Base-by-base conservation (phyloP, 2,888 invertebrate species). In the Tipula confusa region DNA sequence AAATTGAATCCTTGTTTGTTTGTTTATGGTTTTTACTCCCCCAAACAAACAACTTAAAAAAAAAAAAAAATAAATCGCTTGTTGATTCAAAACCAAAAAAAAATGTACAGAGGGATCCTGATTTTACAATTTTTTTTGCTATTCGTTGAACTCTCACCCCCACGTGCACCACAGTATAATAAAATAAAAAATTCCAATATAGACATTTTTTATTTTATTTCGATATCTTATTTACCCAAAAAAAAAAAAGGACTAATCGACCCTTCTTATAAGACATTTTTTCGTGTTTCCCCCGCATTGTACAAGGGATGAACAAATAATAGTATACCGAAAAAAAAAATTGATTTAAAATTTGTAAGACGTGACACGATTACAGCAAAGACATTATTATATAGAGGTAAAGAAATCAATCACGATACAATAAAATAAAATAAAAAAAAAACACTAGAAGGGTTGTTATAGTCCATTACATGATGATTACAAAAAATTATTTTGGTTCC, bases 271-370 rank as follows among this genome's bases (percentile, higher is more conserved):
- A 31, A 29, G 80, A 80, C n/a, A 29, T 29, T 80, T 80, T 11
- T 31, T 29, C n/a, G n/a, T n/a, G n/a, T 28, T 28, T 28, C 9
- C 11, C 11, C 28, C n/a, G 31, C 15, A 43, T 43, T 36, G 36
- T 43, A 80, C 15, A 80, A 80, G 80, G 80, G 80, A 31, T 80
- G 29, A 9, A 13, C n/a, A 80, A 80, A 24, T n/a, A n/a, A n/a
- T n/a, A n/a, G n/a, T n/a, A n/a, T n/a, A n/a, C n/a, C n/a, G n/a
- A 64, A 15, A 13, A 29, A 80, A 80, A 31, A 31, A 80, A 80
- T 80, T 80, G 80, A 80, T 80, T 80, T 31, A 29, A 80, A 80
- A 80, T 80, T 80, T 80, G 80, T 80, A 80, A 80, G 31, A 80
- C 80, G 80, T 80, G 80, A 80, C 80, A 80, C 29, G 29, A 29